A percentile compares a stretch with the other conserved stretches of the same genome.
phyloP scores from a whole-genome alignment of 2,888 invertebrate genomes.

The Apamea sordens region DNA sequence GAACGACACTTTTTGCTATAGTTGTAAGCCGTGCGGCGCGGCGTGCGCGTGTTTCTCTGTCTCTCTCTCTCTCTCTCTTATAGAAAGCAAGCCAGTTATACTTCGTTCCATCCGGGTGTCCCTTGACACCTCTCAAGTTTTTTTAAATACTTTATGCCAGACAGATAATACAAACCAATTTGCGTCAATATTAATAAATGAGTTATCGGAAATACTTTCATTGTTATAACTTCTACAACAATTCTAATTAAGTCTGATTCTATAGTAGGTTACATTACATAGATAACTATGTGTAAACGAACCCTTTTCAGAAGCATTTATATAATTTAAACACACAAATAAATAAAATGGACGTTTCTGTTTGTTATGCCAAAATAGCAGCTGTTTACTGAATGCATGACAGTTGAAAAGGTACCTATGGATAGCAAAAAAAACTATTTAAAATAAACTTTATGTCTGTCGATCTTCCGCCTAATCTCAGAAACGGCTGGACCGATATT shows the following conservation, averaged over 20 bases:
- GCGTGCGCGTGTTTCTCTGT: no score
- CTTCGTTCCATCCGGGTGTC: no score
- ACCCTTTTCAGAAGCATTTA: not conserved
- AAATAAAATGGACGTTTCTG: not conserved
- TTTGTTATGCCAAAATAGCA: not conserved
- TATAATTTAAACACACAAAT: not conserved
- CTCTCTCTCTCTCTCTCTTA: no score
- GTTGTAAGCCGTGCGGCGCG: no score
- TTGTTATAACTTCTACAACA: not conserved
- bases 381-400: not conserved
- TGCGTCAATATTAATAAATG: not conserved
- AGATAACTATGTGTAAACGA: not conserved
- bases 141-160: not conserved
- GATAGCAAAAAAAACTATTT: not conserved
- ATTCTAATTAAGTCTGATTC: not conserved
- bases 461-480: not conserved
- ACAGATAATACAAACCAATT: not conserved
- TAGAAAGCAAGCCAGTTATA: no score
- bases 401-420: not conserved
- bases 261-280: not conserved
- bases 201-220: not conserved
- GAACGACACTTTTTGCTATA: no score
- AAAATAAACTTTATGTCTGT: not conserved
- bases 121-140: no score
- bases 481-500: not conserved